phyloP scores from a whole-genome alignment of 2,888 invertebrate species.

The Acheta domesticus region DNA sequence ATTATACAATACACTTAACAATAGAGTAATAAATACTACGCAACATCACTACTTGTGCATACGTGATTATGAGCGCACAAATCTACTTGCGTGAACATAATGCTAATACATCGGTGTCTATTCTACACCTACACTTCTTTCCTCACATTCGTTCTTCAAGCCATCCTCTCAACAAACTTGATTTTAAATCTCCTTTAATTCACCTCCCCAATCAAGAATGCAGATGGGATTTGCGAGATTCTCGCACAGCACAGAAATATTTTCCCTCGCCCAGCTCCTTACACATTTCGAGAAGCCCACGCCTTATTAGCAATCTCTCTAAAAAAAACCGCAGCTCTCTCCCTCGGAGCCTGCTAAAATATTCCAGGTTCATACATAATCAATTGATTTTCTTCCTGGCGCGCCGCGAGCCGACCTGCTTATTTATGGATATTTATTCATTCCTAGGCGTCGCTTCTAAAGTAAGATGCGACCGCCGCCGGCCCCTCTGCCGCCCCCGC shows the following conservation, averaged over 20 bases:
- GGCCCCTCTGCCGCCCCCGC: too few relatives aligned
- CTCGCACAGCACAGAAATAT: neutral
- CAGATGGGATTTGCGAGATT: neutral
- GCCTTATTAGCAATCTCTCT: neutral
- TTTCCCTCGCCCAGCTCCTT: neutral
- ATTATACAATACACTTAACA: too few relatives aligned
- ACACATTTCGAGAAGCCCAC: neutral
- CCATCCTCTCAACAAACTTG: neutral
- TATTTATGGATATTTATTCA: slow-evolving; percentile 10
- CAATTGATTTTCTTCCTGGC: neutral
- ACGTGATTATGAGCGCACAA: too few relatives aligned
- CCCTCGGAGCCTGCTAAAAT: neutral
- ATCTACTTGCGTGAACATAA: too few relatives aligned
- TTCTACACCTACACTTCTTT: too few relatives aligned
- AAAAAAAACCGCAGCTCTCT: neutral
- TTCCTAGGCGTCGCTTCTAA: neutral
- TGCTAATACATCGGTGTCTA: too few relatives aligned
- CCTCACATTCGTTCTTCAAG: too few relatives aligned
- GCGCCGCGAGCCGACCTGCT: neutral
- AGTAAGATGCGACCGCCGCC: neutral
- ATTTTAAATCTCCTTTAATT: slow-evolving; percentile 7
- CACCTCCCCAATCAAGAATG: neutral
- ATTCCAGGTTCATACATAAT: slow-evolving; percentile 6
- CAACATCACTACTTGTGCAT: too few relatives aligned
- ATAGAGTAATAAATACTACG: too few relatives aligned